Evolutionary conservation across 2,797 vertebrate genomes (phyloP), one percentile per base, ranked within the genome.

Genomic region (Pseudopleuronectes americanus): DNA sequence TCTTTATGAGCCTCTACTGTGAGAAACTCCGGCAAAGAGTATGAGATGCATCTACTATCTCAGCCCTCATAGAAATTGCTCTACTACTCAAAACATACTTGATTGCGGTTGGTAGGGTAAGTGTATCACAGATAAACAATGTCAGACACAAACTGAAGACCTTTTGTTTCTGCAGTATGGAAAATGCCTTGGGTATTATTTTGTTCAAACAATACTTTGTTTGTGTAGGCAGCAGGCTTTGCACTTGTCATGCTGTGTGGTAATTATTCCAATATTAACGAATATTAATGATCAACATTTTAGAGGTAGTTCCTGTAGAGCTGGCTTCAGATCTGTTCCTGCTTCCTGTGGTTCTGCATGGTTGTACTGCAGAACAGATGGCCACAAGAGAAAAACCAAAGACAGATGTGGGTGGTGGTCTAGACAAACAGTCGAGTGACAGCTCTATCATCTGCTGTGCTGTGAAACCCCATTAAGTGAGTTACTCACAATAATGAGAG

Each of bases 371-470:
- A 57, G 62, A 76, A 68, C 82, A 83, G 76, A 84, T 87, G 76
- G 84, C 64, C 57, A 63, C 75, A 57, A 71, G 66, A 86, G 62
- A 56, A 62, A 74, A 56, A 59, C 58, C 19, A 4, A 54, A 81
- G 78, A 74, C 84, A 83, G 77, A 81, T 86, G 82, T 77, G 81
- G 65, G 63, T 76, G 68, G 71, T 81, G 76, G 68, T 84, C 75
- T 45, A 76, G 63, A 84, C 72, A 58, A 19, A 48, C 64, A 63
- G 48, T 22, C n/a, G 47, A 76, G 56, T 80, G 80, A 87, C 75
- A 83, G 75, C 80, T 71, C 55, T 33, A 79, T 84, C 69, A 58
- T 83, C 57, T 48, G 73, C 52, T 72, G 62, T 72, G 22, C 68
- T 68, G 49, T 9, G 12, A 76, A 83, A 67, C 64, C 65, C 55